Evolutionary conservation across 2,888 invertebrate species (phyloP).

Genomic region (Osmoderma eremita): DNA sequence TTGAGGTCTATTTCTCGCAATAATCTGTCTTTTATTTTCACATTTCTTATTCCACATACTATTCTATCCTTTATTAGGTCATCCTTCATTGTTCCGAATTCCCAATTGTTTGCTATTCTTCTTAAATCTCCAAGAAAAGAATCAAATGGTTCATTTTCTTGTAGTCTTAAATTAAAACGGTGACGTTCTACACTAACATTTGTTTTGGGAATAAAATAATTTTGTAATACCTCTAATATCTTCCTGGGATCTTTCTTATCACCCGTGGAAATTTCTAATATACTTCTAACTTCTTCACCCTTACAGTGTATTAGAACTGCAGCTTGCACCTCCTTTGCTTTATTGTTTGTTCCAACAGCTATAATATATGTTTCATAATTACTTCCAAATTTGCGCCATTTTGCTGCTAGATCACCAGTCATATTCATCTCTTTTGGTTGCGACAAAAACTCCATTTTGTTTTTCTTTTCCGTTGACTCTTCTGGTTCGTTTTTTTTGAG

Average conservation of each 20-base stretch:
- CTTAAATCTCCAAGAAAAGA: conserved; percentile 22
- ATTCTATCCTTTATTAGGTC: conserved; percentile 27
- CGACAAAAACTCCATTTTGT: conserved; percentile 39
- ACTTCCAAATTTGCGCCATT: conserved; percentile 44
- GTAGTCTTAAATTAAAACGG: conserved; percentile 16
- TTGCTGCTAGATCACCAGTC: conserved; percentile 44
- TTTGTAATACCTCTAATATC: no score
- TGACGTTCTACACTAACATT: conserved; percentile 21
- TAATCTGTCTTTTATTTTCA: conserved; percentile 15
- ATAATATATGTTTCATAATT: conserved; percentile 34
- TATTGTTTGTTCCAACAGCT: conserved; percentile 39
- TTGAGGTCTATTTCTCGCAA: conserved; percentile 3
- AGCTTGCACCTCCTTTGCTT: conserved; percentile 36
- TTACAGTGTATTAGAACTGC: conserved; percentile 40
- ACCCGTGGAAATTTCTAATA: no score
- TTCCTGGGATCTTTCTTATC: no score
- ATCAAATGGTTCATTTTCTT: conserved; percentile 5
- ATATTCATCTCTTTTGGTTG: conserved; percentile 45
- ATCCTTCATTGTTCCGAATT: conserved; percentile 19
- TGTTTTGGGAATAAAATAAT: conserved; percentile 21
- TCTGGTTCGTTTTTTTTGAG: no score
- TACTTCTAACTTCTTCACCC: conserved; percentile 38
- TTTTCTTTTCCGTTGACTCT: background rate
- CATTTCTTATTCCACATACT: conserved; percentile 11
- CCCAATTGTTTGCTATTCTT: conserved; percentile 27